Evolutionary conservation across 2,797 vertebrate species (phyloP), one percentile per base, ranked within the genome.

Genomic region (Geotrypetes seraphini): DNA sequence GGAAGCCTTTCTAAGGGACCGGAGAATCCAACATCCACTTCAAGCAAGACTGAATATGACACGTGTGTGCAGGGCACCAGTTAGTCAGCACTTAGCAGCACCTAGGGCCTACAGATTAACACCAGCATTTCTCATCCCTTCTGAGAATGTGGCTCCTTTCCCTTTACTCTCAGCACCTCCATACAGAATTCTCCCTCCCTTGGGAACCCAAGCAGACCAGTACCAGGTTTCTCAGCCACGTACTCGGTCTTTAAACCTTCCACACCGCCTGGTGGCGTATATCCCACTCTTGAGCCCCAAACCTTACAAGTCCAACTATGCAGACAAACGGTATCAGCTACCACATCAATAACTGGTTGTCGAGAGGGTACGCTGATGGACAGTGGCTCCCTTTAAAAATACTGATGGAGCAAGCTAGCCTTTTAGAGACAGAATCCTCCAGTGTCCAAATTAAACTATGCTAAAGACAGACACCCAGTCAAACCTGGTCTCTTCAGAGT

Each of bases 131-230:
- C 30, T 60, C 5, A 7, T 41, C 21, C 56, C 66, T 15, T 63
- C 53, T 1, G 63, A 65, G 34, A 53, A 47, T 0, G 2, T 31
- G 2, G 45, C 45, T 22, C 60, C 66, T 32, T 57, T 67, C 10
- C 53, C 49, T 0, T 4, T 64, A 33, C 53, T 41, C 0, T 31
- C 36, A 7, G 54, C 11, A 0, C 43, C 53, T 16, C 56, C 48
- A 24, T 70, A 29, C 27, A 55, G 66, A 47, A 71, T 47, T 28
- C 69, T 78, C 28, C 78, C 78, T 12, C 60, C 75, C 23, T 65
- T 78, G 58, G 47, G 61, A 54, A 59, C 57, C 57, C 52, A 57
- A 47, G 46, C 60, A 10, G 12, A 13, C 24, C 24, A 25, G 24
- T 9, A 6, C 2, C 13, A 28, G 3, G 19, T 52, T 36, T 43